Conservation (phyloP, 2,888 invertebrate species). For the Xestia rhomboidea region DNA sequence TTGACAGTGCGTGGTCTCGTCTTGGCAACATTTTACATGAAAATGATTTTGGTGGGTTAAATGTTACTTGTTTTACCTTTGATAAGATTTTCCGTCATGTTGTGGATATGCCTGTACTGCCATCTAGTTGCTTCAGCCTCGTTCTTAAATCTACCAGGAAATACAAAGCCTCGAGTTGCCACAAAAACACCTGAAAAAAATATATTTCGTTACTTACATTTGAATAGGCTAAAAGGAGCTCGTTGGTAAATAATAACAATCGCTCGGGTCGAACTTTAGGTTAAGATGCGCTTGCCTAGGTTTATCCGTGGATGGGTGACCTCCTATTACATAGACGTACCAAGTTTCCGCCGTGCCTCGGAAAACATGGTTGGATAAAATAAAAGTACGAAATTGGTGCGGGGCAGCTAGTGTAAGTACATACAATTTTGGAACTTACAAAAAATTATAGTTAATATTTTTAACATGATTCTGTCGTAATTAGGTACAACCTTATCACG, state of each 20-base stretch:
- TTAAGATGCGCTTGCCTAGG: background rate
- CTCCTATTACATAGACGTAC: background rate
- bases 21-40: too few relatives aligned
- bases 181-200: background rate
- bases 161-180: too few relatives aligned
- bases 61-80: slow-evolving; percentile 10
- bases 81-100: slow-evolving; percentile 12
- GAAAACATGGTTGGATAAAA: background rate
- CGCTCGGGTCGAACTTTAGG: background rate
- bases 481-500: background rate
- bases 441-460: background rate
- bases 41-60: too few relatives aligned
- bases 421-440: slow-evolving; percentile 18
- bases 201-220: background rate
- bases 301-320: background rate
- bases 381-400: too few relatives aligned
- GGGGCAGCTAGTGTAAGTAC: background rate
- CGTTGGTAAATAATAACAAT: too few relatives aligned
- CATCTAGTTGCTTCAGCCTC: background rate
- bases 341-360: background rate
- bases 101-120: background rate
- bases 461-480: background rate
- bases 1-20: too few relatives aligned
- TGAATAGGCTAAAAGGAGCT: background rate
- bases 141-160: accelerated